Evolutionary conservation across 2,888 invertebrate species (phyloP).

Genomic region (Leptopilina syphax): DNA sequence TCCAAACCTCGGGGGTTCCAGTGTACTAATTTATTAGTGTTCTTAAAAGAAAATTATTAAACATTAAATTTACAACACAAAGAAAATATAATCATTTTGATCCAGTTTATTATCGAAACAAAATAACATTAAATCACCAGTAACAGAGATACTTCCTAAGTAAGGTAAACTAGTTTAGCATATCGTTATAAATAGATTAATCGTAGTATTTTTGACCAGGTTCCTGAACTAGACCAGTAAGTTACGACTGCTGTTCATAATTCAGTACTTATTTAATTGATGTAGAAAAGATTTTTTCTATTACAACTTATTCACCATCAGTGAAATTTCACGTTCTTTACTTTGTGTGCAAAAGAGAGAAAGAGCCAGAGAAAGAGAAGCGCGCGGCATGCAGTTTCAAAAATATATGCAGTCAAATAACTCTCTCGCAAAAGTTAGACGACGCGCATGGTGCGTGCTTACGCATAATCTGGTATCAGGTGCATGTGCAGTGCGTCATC

Average conservation of each 20-base stretch:
- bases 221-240: conserved; percentile 26
- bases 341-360: neutral
- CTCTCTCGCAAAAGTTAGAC: conserved; percentile 15
- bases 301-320: conserved; percentile 16
- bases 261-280: conserved; percentile 7
- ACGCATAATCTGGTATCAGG: conserved; percentile 70
- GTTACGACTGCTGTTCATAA: conserved; percentile 25
- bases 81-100: neutral
- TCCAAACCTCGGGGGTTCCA: no score
- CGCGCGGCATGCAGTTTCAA: conserved; percentile 60
- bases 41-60: no score
- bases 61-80: no score
- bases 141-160: neutral
- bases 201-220: conserved; percentile 20
- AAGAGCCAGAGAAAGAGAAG: conserved; percentile 1
- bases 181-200: conserved; percentile 10
- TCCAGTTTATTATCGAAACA: neutral
- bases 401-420: conserved; percentile 69
- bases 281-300: neutral
- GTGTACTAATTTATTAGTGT: no score
- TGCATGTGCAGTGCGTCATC: conserved; percentile 75
- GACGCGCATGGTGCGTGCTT: conserved; percentile 53
- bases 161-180: conserved; percentile 15
- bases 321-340: neutral
- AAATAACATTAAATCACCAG: conserved; percentile 20